Evolutionary conservation across 2,888 invertebrate genomes (phyloP).

Genomic region (Mythimna albipuncta): DNA sequence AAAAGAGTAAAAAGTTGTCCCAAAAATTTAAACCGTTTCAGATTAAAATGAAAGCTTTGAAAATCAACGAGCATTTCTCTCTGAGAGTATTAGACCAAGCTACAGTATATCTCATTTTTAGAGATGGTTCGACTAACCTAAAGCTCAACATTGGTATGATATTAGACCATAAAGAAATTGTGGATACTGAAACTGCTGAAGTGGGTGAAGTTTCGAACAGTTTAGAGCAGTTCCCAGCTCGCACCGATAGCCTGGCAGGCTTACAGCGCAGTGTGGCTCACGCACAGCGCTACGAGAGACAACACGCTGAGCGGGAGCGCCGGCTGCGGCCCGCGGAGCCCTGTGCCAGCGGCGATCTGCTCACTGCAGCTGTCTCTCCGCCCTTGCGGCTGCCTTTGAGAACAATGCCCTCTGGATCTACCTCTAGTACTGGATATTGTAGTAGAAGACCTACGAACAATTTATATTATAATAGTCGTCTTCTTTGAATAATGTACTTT

Average conservation of each 20-base stretch:
- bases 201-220: constrained; percentile 76
- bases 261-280: constrained; percentile 78
- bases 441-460: constrained; percentile 73
- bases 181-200: constrained; percentile 83
- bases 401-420: constrained; percentile 58
- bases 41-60: constrained; percentile 86
- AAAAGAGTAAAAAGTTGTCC: constrained; percentile 82
- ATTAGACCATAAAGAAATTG: constrained; percentile 88
- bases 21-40: constrained; percentile 86
- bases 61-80: constrained; percentile 86
- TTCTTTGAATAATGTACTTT: constrained; percentile 67
- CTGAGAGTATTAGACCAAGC: constrained; percentile 84
- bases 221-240: constrained; percentile 75
- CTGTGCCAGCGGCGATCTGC: constrained; percentile 74
- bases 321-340: constrained; percentile 70
- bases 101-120: constrained; percentile 81
- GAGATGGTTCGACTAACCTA: constrained; percentile 82
- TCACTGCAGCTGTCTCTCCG: constrained; percentile 72
- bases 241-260: constrained; percentile 81
- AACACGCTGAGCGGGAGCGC: constrained; percentile 74
- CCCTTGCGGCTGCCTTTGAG: constrained; percentile 72
- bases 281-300: constrained; percentile 77
- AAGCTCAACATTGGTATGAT: constrained; percentile 87
- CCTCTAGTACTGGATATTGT: constrained; percentile 47
- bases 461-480: constrained; percentile 77